Base-by-base conservation (phyloP, 2,888 invertebrate genomes). In the Diarsia brunnea region DNA sequence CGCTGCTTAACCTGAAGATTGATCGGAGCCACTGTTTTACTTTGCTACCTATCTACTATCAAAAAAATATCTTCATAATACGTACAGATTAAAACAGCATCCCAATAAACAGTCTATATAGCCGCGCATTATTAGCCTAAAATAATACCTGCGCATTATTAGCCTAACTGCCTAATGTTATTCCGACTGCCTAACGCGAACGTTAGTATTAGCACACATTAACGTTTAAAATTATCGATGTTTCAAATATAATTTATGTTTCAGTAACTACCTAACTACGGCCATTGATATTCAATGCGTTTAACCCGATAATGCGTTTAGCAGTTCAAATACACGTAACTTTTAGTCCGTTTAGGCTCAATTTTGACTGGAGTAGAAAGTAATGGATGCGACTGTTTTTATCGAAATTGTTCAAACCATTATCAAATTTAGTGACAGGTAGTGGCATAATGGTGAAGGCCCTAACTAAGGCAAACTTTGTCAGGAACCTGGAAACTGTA, bases 241-340 rank as follows among this genome's bases (percentile, higher is more conserved):
- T 81, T 87, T 82, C 72, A 78, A 81, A 85, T 82, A 77, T 78
- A 78, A 87, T 85, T 86, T 84, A 87, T 86, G 81, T 73, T n/a
- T n/a, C n/a, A n/a, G 69, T 69, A 68, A 66, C 53, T 72, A 64
- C n/a, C n/a, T 76, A 75, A 64, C 72, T 63, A 67, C 16, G 60
- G 43, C 51, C 61, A 76, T 73, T 81, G 79, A 76, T 86, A 84
- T 85, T 84, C 77, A 82, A 84, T 82, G 82, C 69, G 63, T 72
- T 84, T 84, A 80, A 75, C 65, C 74, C 24, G 63, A 78, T 80
- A 85, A 84, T 84, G 76, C 64, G 82, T 80, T 81, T 84, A 70
- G 63, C 60, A 43, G 65, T 79, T 72, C 55, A 74, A 82, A 78
- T 58, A 27, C 47, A 27, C 55, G 45, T 69, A 80, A 79, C 81